Evolutionary conservation across 2,888 invertebrate species (phyloP).

Genomic region (Antheraea yamamai): DNA sequence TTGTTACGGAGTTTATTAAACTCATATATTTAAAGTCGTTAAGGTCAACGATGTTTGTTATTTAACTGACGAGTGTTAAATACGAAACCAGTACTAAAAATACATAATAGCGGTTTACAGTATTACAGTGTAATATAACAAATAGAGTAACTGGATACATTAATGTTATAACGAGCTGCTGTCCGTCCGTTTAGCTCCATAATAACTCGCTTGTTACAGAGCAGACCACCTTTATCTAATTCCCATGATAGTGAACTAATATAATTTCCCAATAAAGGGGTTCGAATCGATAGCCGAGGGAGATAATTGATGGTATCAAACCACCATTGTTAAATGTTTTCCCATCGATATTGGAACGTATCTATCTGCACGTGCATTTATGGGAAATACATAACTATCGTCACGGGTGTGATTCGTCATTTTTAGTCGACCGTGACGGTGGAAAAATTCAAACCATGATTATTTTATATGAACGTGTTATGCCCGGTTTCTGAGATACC

Average conservation of each 20-base stretch:
- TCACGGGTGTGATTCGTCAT: slow-evolving; percentile 8
- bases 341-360: slow-evolving; percentile 46
- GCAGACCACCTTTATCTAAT: slow-evolving; percentile 30
- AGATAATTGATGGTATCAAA: slow-evolving; percentile 72
- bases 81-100: slow-evolving; percentile 1
- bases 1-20: slow-evolving; percentile 1
- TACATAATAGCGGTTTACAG: background rate
- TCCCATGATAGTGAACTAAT: slow-evolving; percentile 48
- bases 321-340: slow-evolving; percentile 74
- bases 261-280: slow-evolving; percentile 53
- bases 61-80: slow-evolving; percentile 7
- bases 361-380: slow-evolving; percentile 16
- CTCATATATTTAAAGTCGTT: background rate
- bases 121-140: slow-evolving; percentile 13
- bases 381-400: slow-evolving; percentile 11
- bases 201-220: background rate
- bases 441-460: background rate
- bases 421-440: background rate
- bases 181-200: background rate
- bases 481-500: no score
- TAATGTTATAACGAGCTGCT: background rate
- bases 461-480: background rate
- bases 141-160: slow-evolving; percentile 12
- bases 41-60: background rate
- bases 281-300: slow-evolving; percentile 48